A percentile compares a stretch with the other conserved stretches of the same genome.
Evolutionary conservation across 1,140 invertebrate genomes (phyloP).

Genomic region (Aphelinus atriplicis): DNA sequence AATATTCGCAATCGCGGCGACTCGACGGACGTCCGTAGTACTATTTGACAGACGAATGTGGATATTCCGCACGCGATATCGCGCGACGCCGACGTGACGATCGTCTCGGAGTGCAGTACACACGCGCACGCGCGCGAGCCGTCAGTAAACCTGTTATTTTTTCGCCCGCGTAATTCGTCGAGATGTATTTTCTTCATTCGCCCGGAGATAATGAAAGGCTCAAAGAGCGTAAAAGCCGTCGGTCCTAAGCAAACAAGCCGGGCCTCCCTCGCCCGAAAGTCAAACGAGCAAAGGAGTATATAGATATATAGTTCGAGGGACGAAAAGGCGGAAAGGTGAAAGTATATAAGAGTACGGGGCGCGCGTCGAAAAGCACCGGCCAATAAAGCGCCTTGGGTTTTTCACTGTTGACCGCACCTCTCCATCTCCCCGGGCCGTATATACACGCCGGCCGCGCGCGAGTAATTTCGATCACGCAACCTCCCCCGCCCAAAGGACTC

Average conservation of each 20-base stretch:
- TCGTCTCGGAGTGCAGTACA: neutral
- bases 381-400: neutral
- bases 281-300: neutral
- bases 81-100: neutral
- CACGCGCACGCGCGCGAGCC: neutral
- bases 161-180: conserved; percentile 10
- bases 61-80: neutral
- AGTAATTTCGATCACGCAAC: conserved; percentile 10
- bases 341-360: too few species aligned
- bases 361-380: too few species aligned
- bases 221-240: conserved; percentile 31
- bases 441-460: too few species aligned
- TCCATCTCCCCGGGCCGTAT: neutral
- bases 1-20: neutral
- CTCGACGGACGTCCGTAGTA: neutral
- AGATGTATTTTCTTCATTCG: conserved; percentile 22
- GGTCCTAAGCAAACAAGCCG: conserved; percentile 31
- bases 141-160: conserved; percentile 17
- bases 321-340: too few species aligned
- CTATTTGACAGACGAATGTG: too few species aligned
- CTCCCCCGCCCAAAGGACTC: conserved; percentile 21
- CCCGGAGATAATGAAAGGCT: conserved; percentile 29
- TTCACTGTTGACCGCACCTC: neutral
- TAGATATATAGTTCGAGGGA: too few species aligned
- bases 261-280: conserved; percentile 4